Evolutionary conservation across 2,888 invertebrate species (phyloP).

Genomic region (Nephrocerus scutellatus): DNA sequence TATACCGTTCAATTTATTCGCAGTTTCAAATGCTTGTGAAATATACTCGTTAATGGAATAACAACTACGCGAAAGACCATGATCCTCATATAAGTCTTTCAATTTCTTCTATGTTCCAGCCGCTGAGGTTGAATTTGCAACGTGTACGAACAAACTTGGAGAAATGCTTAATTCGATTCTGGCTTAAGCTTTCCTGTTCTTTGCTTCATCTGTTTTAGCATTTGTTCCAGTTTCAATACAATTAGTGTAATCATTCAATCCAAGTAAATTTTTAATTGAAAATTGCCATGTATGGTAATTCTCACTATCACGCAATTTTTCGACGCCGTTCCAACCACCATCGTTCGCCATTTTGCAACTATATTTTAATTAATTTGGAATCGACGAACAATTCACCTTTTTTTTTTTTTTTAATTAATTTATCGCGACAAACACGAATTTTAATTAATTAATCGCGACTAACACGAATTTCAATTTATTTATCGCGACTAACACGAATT

Average conservation of each 20-base stretch:
- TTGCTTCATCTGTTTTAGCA: slow-evolving; percentile 1
- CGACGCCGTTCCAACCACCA: too few species aligned
- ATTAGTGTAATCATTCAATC: slow-evolving; percentile 10
- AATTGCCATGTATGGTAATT: slow-evolving; percentile 11
- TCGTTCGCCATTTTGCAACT: too few species aligned
- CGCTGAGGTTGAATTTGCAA: slow-evolving; percentile 9
- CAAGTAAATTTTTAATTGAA: slow-evolving; percentile 9
- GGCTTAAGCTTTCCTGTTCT: slow-evolving; percentile 7
- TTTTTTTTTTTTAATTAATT: too few species aligned
- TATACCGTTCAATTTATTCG: slow-evolving; percentile 14
- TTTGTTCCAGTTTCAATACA: slow-evolving; percentile 7
- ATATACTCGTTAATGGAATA: slow-evolving; percentile 15
- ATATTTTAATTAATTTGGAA: too few species aligned
- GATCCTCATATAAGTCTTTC: slow-evolving; percentile 17
- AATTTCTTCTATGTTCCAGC: slow-evolving; percentile 15
- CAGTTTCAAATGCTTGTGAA: slow-evolving; percentile 10
- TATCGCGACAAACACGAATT: too few species aligned
- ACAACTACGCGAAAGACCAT: slow-evolving; percentile 19
- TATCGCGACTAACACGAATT: too few species aligned
- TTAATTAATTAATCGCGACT: too few species aligned
- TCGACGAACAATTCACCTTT: too few species aligned
- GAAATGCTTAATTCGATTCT: slow-evolving; percentile 11
- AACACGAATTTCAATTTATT: too few species aligned
- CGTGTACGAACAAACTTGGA: slow-evolving; percentile 14
- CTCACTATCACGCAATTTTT: slow-evolving; percentile 11